These are phyloP conservation scores for Platycnemis pennipes DNA, from an alignment of 2,888 invertebrate genomes.

Conservation along the genomic window DNA sequence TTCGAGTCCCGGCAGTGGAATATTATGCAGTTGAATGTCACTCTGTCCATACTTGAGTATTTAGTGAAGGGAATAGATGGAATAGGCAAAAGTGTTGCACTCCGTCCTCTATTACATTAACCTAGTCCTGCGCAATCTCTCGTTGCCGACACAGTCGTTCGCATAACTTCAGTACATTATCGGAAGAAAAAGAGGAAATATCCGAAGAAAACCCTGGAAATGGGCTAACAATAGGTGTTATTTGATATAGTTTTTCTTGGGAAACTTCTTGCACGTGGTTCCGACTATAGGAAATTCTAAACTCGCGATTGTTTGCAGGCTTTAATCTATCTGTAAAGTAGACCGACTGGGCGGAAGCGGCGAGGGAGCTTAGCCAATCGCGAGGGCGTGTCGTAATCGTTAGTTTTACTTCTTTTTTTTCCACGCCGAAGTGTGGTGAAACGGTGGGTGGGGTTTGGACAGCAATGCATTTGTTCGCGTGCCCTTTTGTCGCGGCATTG, in stretches of 20 bases:
- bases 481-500: neutral
- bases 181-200: too few species aligned
- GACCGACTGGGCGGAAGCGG: neutral
- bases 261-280: neutral
- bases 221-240: too few species aligned
- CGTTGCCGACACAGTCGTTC: too few species aligned
- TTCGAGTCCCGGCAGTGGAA: too few species aligned
- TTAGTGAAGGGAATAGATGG: too few species aligned
- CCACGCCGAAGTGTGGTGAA: neutral
- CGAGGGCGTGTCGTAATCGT: neutral
- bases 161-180: too few species aligned
- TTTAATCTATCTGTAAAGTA: neutral
- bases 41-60: too few species aligned
- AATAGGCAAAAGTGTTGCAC: too few species aligned
- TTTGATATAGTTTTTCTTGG: neutral
- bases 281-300: neutral
- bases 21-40: too few species aligned
- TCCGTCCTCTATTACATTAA: too few species aligned
- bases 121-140: too few species aligned
- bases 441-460: neutral
- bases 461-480: neutral
- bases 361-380: neutral
- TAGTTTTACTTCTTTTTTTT: neutral
- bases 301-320: neutral
- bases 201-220: too few species aligned